These are phyloP conservation scores for Pollenia griseotomentosa DNA, from an alignment of 2,888 invertebrate genomes.

Conservation along the genomic window DNA sequence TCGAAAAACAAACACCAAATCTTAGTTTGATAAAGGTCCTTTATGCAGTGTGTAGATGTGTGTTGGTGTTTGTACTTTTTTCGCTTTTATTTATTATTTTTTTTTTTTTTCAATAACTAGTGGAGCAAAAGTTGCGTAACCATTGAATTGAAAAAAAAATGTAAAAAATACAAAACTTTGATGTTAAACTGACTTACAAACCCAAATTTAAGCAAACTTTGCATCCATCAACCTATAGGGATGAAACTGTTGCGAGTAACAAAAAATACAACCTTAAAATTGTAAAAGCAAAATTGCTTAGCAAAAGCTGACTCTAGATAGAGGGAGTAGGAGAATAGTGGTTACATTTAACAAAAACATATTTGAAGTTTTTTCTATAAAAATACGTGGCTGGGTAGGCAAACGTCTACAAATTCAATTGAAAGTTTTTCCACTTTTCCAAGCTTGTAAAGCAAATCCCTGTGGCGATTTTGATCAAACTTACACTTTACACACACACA, in stretches of 20 bases:
- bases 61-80: conserved; percentile 7
- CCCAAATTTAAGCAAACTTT: conserved; percentile 77
- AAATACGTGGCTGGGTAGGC: conserved; percentile 73
- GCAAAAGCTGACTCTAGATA: conserved; percentile 26
- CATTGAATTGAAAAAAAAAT: conserved; percentile 62
- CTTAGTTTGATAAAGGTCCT: conserved; percentile 69
- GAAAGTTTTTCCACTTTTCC: conserved; percentile 79
- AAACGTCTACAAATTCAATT: conserved; percentile 80
- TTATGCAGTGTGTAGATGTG: conserved; percentile 10
- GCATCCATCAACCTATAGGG: conserved; percentile 49
- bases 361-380: conserved; percentile 1
- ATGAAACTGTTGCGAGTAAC: conserved; percentile 31
- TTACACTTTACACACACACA: conserved; percentile 7
- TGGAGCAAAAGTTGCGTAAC: conserved; percentile 70
- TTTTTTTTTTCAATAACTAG: conserved; percentile 49
- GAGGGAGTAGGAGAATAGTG: conserved; percentile 32
- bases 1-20: conserved; percentile 52
- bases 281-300: conserved; percentile 61
- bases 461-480: conserved; percentile 80
- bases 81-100: conserved; percentile 20
- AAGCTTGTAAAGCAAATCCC: conserved; percentile 80
- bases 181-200: conserved; percentile 82
- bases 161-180: conserved; percentile 77
- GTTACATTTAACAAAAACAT: conserved; percentile 50
- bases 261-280: conserved; percentile 62